Percentiles rank a stretch among this genome's conserved stretches.
Evolutionary conservation across 2,113 vertebrate species (phyloP).

Genomic region (Desmodus rotundus): DNA sequence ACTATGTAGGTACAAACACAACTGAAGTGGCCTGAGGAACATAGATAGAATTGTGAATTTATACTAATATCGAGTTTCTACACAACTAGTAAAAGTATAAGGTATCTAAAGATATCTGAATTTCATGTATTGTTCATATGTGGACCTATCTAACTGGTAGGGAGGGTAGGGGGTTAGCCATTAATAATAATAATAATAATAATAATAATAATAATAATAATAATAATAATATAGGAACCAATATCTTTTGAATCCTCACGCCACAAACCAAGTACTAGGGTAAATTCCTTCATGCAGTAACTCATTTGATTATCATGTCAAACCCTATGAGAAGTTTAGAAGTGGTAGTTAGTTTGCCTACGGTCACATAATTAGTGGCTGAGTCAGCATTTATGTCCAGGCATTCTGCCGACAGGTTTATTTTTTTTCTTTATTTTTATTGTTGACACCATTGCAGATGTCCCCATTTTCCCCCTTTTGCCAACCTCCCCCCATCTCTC

Average conservation of each 20-base stretch:
- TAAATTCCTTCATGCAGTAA: neutral
- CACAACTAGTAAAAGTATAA: neutral
- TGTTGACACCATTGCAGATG: too few relatives aligned
- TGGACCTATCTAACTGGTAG: neutral
- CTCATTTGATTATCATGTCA: neutral
- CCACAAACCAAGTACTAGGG: neutral
- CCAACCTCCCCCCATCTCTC: too few relatives aligned
- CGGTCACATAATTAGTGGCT: neutral
- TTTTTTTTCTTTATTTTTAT: too few relatives aligned
- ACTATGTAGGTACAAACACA: neutral
- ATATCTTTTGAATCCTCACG: neutral
- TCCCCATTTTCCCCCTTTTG: too few relatives aligned
- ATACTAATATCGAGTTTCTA: neutral
- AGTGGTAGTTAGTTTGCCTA: neutral
- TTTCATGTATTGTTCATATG: neutral
- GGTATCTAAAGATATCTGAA: neutral
- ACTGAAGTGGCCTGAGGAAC: neutral
- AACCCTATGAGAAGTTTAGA: neutral
- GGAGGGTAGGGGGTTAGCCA: neutral
- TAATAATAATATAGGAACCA: neutral
- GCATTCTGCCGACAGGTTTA: neutral
- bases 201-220: neutral
- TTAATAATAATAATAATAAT: neutral
- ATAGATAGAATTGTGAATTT: neutral
- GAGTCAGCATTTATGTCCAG: neutral